phyloP scores from a whole-genome alignment of 2,888 invertebrate genomes.

The Tricholauxania praeusta region DNA sequence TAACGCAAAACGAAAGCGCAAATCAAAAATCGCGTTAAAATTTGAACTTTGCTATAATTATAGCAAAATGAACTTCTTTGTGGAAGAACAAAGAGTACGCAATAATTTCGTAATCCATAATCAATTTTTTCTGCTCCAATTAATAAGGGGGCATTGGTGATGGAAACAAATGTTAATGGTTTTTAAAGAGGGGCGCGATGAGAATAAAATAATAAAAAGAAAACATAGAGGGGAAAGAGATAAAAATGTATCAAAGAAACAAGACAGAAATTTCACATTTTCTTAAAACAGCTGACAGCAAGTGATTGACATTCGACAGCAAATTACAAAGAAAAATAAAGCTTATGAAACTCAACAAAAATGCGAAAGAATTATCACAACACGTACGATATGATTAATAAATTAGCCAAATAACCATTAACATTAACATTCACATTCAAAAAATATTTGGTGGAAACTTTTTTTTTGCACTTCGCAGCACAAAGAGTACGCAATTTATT shows the following conservation, averaged over 20 bases:
- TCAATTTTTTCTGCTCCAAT: constrained; percentile 21
- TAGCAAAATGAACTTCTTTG: background rate
- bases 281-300: no score
- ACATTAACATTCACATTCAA: no score
- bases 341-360: no score
- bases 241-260: background rate
- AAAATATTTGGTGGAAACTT: no score
- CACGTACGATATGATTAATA: no score
- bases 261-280: background rate
- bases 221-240: background rate
- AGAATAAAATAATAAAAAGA: background rate
- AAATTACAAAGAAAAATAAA: no score
- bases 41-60: constrained; percentile 1
- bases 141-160: background rate
- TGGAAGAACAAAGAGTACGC: background rate
- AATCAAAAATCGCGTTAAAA: background rate
- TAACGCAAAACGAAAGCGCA: background rate
- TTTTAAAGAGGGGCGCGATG: background rate
- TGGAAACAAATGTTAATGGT: background rate
- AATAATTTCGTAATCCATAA: constrained; percentile 14
- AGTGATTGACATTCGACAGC: no score
- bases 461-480: no score
- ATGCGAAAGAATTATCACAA: no score
- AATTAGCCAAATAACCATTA: no score
- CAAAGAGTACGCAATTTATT: no score